Base-by-base conservation (phyloP, 2,113 vertebrate genomes). In the Spea bombifrons region DNA sequence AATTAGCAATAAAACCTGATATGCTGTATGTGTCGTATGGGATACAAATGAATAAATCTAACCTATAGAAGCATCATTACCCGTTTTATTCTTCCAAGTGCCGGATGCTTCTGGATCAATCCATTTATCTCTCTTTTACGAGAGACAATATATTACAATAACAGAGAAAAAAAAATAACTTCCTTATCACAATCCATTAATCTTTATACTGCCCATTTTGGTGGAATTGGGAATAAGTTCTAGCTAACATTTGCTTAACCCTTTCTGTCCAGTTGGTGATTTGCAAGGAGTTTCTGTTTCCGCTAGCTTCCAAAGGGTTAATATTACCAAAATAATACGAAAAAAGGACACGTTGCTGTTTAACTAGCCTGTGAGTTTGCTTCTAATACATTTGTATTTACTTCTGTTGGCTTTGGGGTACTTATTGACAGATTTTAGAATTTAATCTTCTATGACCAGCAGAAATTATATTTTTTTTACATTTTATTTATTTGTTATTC, bases 1-100 rank as follows among this genome's bases (percentile, higher is more conserved):
- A 79, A 79, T 79, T 79, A 79, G 76, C 76, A 79, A 79, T 79
- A 79, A 79, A 79, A 79, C 76, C 65, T 66, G 75, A 77, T 61
- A 70, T 69, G 66, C 59, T 64, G 59, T 3, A 79, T 79, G 69
- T 66, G 69, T 65, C 61, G 76, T 66, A 66, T 73, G 44, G 48
- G 76, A 72, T 79, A 16, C 61, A 66, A 72, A 73, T 72, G 76
- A 73, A 72, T 79, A 73, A 71, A 79, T 73, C 47, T 49, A 66
- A 48, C 63, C 76, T 52, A 79, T 78, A 50, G 69, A 15, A 79
- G 57, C 59, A 66, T 79, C 59, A 79, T 79, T 73, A 79, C 76
- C 49, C 17, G 30, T 73, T 72, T 53, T 79, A 79, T 79, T 55
- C 70, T 79, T 46, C n/a, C 69, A 47, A 72, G 69, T 53, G 49